These are phyloP conservation scores for Pongo abelii DNA, from an alignment of 2,113 vertebrate species.

Conservation along the genomic window DNA sequence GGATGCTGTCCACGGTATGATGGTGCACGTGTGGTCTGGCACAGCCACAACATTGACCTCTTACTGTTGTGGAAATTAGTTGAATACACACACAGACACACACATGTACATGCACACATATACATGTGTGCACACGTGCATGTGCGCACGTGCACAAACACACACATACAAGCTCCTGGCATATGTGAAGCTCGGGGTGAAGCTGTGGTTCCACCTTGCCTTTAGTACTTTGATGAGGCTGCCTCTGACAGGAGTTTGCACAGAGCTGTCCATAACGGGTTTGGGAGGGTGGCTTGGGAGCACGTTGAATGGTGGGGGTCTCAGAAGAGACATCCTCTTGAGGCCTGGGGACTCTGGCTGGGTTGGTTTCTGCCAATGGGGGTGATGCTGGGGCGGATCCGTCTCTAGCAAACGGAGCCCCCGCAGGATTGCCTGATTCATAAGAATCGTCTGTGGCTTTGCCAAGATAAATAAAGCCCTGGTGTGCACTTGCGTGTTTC, in stretches of 20 bases:
- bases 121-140: no score
- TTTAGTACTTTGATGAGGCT: neutral
- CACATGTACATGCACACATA: no score
- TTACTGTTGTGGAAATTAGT: neutral
- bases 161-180: fast-evolving
- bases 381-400: fast-evolving
- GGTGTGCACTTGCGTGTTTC: fast-evolving
- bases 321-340: neutral
- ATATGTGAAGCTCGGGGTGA: no score
- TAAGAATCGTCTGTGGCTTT: fast-evolving
- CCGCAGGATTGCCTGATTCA: fast-evolving
- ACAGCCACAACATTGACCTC: fast-evolving
- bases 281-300: no score
- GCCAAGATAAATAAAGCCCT: neutral
- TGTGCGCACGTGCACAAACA: fast-evolving
- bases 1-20: fast-evolving
- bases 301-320: fast-evolving
- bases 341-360: neutral
- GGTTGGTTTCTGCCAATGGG: fast-evolving
- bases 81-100: neutral
- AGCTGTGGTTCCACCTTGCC: no score
- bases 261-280: fast-evolving
- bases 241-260: neutral
- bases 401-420: fast-evolving
- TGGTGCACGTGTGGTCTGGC: fast-evolving